These are phyloP conservation scores for Daktulosphaira vitifoliae DNA, from an alignment of 1,140 invertebrate genomes.

Conservation along the genomic window DNA sequence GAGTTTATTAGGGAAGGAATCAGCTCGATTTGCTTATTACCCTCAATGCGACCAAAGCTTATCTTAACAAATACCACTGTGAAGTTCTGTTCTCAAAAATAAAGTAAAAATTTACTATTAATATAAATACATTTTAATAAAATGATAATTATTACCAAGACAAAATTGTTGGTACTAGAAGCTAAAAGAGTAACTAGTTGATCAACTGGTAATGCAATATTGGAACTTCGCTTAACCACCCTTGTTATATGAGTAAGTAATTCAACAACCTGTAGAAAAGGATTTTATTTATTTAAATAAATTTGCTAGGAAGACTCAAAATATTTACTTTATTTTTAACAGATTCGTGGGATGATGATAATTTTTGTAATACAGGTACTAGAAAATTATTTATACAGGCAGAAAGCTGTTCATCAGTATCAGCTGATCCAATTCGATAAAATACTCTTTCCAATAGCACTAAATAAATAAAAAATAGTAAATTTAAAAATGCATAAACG, in stretches of 20 bases:
- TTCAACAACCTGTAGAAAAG: constrained; percentile 68
- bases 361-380: constrained; percentile 77
- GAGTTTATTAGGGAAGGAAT: constrained; percentile 67
- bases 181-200: background rate
- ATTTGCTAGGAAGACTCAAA: too few species aligned
- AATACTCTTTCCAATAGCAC: constrained; percentile 71
- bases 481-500: background rate
- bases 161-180: constrained; percentile 60
- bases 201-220: constrained; percentile 2
- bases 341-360: constrained; percentile 74
- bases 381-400: constrained; percentile 73
- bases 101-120: constrained; percentile 42
- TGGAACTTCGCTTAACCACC: constrained; percentile 5
- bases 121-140: background rate
- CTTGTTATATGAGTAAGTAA: constrained; percentile 75
- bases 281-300: background rate
- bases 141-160: constrained; percentile 54
- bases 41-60: constrained; percentile 72
- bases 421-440: constrained; percentile 73
- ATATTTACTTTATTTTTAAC: constrained; percentile 70
- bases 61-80: constrained; percentile 88
- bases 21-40: constrained; percentile 64
- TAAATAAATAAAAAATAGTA: constrained; percentile 1
- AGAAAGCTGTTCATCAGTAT: constrained; percentile 80
- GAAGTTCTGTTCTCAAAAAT: constrained; percentile 90